A percentile compares a stretch with the other conserved stretches of the same genome.
Conservation (phyloP, 1,140 invertebrate genomes). For the Acromyrmex heyeri region DNA sequence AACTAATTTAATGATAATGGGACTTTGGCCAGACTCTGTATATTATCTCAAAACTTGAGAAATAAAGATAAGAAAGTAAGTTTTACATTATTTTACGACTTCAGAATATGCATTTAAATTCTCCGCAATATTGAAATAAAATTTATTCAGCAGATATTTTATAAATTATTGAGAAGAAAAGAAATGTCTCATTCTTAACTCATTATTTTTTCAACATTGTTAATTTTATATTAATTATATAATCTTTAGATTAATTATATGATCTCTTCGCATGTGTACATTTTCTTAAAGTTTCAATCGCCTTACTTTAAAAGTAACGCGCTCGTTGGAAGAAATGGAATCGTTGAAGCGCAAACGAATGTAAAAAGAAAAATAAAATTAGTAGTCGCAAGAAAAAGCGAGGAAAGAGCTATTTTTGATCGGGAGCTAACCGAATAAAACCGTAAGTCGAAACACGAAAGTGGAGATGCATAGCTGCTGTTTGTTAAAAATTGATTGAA, state of each 20-base stretch:
- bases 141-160: not conserved
- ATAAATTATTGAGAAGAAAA: not conserved
- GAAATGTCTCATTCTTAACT: not conserved
- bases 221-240: not conserved
- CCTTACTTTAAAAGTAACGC: not conserved
- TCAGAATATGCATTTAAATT: not conserved
- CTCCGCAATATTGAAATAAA: constrained; percentile 13
- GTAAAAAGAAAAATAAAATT: not conserved
- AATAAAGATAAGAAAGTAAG: constrained; percentile 2
- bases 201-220: not conserved
- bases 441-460: not conserved
- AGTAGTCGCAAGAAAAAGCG: not conserved
- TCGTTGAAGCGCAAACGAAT: not conserved
- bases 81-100: constrained; percentile 32
- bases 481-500: constrained; percentile 18
- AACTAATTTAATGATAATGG: constrained; percentile 21
- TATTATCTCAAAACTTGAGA: not conserved
- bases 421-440: not conserved
- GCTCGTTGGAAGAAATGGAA: not conserved
- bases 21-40: not conserved
- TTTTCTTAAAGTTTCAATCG: not conserved
- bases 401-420: not conserved
- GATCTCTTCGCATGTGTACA: not conserved
- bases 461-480: not conserved
- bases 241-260: not conserved